A percentile compares a stretch with the other conserved stretches of the same genome.
These are phyloP conservation scores for Halictus ligatus DNA, from an alignment of 2,888 invertebrate species.

Conservation along the genomic window DNA sequence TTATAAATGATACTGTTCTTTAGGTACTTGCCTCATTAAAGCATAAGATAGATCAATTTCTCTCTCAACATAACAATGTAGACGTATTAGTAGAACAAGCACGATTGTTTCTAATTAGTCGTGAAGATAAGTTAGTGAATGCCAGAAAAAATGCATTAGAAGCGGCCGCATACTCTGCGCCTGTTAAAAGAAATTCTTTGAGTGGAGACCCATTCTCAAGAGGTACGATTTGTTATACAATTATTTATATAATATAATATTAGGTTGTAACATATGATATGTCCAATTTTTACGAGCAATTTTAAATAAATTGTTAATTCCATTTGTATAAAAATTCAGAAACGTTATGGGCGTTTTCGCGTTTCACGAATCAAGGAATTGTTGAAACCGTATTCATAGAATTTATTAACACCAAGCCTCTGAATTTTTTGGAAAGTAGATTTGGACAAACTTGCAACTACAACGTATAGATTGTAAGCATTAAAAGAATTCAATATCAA, in stretches of 20 bases:
- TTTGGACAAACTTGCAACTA: too few relatives aligned
- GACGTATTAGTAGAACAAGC: constrained; percentile 90
- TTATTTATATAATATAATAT: constrained; percentile 29
- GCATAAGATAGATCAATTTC: constrained; percentile 93
- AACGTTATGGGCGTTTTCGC: too few relatives aligned
- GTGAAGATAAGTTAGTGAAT: constrained; percentile 91
- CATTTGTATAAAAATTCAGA: too few relatives aligned
- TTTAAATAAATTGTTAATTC: neutral
- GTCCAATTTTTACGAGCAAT: neutral
- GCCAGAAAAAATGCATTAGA: constrained; percentile 88
- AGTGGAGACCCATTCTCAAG: constrained; percentile 80
- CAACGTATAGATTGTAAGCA: too few relatives aligned
- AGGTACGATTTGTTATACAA: constrained; percentile 74
- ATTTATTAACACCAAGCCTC: too few relatives aligned
- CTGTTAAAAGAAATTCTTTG: constrained; percentile 71
- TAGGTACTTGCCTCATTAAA: constrained; percentile 92
- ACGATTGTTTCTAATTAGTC: constrained; percentile 90
- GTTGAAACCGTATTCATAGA: too few relatives aligned
- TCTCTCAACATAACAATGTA: constrained; percentile 87
- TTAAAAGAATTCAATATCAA: too few relatives aligned
- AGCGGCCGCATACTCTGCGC: constrained; percentile 80
- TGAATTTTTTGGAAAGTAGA: too few relatives aligned
- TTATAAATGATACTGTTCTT: constrained; percentile 69
- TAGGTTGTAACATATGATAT: neutral
- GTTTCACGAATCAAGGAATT: too few relatives aligned